Percentiles rank a stretch among this genome's conserved stretches.
phyloP scores from a whole-genome alignment of 2,888 invertebrate genomes.

The Meghimatium bilineatum region DNA sequence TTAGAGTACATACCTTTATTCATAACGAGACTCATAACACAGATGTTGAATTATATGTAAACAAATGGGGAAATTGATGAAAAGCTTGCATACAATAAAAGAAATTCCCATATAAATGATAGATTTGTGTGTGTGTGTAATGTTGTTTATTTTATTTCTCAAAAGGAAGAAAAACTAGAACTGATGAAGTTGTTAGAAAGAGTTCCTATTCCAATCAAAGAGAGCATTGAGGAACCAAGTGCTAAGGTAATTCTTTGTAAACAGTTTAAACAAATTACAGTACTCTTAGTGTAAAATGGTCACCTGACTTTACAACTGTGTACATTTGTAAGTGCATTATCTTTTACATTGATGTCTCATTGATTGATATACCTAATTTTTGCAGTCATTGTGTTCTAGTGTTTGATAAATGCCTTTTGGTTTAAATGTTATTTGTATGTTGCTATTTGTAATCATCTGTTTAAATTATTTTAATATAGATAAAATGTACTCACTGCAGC shows the following conservation, averaged over 20 bases:
- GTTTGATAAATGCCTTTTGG: too few relatives aligned
- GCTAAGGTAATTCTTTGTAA: slow-evolving; percentile 83
- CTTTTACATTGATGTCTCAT: too few relatives aligned
- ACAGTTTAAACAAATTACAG: not conserved
- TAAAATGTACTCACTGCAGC: too few relatives aligned
- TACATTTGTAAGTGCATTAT: not conserved
- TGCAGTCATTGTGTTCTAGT: too few relatives aligned
- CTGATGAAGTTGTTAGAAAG: slow-evolving; percentile 94
- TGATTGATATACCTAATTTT: too few relatives aligned
- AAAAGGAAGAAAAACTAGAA: slow-evolving; percentile 94
- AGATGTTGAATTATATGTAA: too few relatives aligned
- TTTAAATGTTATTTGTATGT: too few relatives aligned
- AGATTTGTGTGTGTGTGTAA: not conserved
- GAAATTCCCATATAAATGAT: not conserved
- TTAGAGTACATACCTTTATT: not conserved
- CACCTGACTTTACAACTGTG: not conserved
- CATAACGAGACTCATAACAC: not conserved
- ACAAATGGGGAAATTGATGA: not conserved
- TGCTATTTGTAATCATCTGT: too few relatives aligned
- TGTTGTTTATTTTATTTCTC: not conserved
- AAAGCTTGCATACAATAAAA: not conserved
- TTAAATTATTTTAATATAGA: too few relatives aligned
- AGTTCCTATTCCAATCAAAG: slow-evolving; percentile 99
- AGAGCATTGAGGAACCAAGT: slow-evolving; percentile 97
- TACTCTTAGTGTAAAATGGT: not conserved